Conservation (phyloP, 2,797 vertebrate species). For the Clarias platycephalus region DNA sequence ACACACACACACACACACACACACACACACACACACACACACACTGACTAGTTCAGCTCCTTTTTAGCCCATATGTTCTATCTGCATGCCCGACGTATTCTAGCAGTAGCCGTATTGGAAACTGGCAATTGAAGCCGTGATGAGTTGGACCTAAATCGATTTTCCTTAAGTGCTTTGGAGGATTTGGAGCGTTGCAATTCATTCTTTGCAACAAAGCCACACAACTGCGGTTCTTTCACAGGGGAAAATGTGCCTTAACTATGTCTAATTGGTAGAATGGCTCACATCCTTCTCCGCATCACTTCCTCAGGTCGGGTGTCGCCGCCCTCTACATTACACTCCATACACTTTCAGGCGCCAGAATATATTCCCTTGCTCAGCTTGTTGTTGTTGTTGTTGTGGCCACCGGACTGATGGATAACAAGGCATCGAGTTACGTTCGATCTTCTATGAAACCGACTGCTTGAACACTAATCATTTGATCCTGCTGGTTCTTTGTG, state of each 20-base stretch:
- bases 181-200: slow-evolving; percentile 18
- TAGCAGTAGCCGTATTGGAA: slow-evolving; percentile 5
- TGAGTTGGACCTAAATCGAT: slow-evolving; percentile 33
- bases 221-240: neutral
- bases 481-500: slow-evolving; percentile 17
- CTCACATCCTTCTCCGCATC: slow-evolving; percentile 8
- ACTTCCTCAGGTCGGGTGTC: slow-evolving; percentile 4
- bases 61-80: neutral
- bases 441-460: slow-evolving; percentile 17
- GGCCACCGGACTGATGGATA: slow-evolving; percentile 29
- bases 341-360: neutral
- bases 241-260: slow-evolving; percentile 32
- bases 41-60: neutral
- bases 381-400: slow-evolving; percentile 7
- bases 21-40: slow-evolving; percentile 22
- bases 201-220: slow-evolving; percentile 26
- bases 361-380: slow-evolving; percentile 34
- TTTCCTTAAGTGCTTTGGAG: slow-evolving; percentile 41
- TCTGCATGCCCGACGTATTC: neutral
- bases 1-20: slow-evolving; percentile 32
- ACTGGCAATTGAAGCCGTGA: slow-evolving; percentile 18
- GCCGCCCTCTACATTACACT: slow-evolving; percentile 6
- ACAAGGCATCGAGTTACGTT: slow-evolving; percentile 9
- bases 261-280: slow-evolving; percentile 41
- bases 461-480: slow-evolving; percentile 34